A percentile compares a stretch with the other conserved stretches of the same genome.
Conservation (phyloP, 1,140 invertebrate species). For the Choristoneura fumiferana region DNA sequence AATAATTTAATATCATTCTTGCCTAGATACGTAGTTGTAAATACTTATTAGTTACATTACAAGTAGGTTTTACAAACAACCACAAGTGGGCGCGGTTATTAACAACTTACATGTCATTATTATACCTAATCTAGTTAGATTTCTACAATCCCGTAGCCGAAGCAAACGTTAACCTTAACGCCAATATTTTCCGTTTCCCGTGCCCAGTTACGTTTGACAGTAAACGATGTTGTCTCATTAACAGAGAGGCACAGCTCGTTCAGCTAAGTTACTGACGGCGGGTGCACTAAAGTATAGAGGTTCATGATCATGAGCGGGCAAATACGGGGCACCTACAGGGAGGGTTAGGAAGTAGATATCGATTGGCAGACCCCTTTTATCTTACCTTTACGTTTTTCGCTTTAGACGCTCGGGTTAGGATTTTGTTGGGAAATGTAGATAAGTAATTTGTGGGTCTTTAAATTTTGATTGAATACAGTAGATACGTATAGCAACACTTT, state of each 20-base stretch:
- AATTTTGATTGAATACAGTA: too few relatives aligned
- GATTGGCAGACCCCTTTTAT: constrained; percentile 24
- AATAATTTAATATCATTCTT: too few relatives aligned
- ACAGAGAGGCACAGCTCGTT: constrained; percentile 53
- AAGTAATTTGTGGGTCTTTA: too few relatives aligned
- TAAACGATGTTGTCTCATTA: constrained; percentile 67
- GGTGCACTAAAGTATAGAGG: constrained; percentile 51
- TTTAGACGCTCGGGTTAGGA: not conserved
- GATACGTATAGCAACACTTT: too few relatives aligned
- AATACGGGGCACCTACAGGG: constrained; percentile 36
- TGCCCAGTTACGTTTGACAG: constrained; percentile 47
- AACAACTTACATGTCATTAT: too few relatives aligned
- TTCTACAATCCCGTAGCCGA: too few relatives aligned
- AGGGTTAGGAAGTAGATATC: constrained; percentile 28
- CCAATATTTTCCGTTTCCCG: constrained; percentile 27
- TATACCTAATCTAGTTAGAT: too few relatives aligned
- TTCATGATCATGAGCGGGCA: constrained; percentile 55
- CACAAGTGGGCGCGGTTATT: too few relatives aligned
- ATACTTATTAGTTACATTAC: too few relatives aligned
- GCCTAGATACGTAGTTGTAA: too few relatives aligned
- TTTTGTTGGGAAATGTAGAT: too few relatives aligned
- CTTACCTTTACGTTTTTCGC: constrained; percentile 16
- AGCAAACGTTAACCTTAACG: constrained; percentile 5
- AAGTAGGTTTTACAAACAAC: too few relatives aligned
- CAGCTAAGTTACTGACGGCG: constrained; percentile 61